These are phyloP conservation scores for Alloplasta piceator DNA, from an alignment of 2,888 invertebrate species.

Conservation along the genomic window DNA sequence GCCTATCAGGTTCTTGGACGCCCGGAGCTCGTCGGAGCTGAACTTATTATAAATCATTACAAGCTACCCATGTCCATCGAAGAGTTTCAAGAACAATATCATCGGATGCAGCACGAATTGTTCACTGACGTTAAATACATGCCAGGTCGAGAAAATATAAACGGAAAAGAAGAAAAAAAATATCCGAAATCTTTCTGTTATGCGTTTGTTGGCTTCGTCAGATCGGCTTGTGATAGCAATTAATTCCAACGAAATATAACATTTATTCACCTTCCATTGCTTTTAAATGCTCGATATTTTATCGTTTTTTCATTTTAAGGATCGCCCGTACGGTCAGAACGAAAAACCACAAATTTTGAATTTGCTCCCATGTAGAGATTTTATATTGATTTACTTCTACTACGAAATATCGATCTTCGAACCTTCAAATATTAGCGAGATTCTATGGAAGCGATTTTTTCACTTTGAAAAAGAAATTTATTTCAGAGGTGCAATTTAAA, in stretches of 20 bases:
- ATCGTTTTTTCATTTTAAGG: constrained; percentile 8
- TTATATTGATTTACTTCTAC: no score
- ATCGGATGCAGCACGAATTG: constrained; percentile 76
- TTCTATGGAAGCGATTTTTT: no score
- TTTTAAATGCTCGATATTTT: constrained; percentile 45
- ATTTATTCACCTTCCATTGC: constrained; percentile 60
- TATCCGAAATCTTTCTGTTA: constrained; percentile 40
- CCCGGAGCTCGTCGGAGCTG: constrained; percentile 84
- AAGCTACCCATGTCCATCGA: constrained; percentile 77
- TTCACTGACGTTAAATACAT: constrained; percentile 79
- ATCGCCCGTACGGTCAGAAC: neutral
- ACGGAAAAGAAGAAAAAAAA: constrained; percentile 15
- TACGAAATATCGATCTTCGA: no score
- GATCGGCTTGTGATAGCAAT: constrained; percentile 40
- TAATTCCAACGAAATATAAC: constrained; percentile 10
- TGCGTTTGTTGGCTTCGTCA: constrained; percentile 52
- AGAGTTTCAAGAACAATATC: constrained; percentile 76
- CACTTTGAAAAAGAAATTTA: no score
- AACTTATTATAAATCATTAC: constrained; percentile 77
- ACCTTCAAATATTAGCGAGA: no score
- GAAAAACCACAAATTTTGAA: no score
- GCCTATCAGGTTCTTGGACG: constrained; percentile 91
- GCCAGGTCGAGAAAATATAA: constrained; percentile 75
- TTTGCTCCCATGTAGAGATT: no score
- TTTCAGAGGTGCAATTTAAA: no score